These are phyloP conservation scores for Leptobrachium ailaonicum DNA, from an alignment of 2,113 vertebrate species.

Conservation along the genomic window DNA sequence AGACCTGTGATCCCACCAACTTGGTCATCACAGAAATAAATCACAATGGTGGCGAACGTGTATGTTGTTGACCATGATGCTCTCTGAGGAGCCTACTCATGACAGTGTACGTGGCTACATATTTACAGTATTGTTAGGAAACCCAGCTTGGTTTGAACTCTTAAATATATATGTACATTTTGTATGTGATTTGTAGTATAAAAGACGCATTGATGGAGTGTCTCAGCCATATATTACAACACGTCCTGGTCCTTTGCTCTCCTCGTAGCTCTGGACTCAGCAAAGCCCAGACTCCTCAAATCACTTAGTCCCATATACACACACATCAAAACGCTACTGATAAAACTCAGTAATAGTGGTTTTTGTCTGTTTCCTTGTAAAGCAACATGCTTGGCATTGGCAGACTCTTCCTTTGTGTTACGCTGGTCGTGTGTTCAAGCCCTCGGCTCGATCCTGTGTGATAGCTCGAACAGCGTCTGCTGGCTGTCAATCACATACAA, in stretches of 20 bases:
- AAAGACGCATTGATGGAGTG: background rate
- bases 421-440: constrained; percentile 57
- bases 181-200: background rate
- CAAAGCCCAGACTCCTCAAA: background rate
- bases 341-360: constrained; percentile 77
- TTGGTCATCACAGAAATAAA: background rate
- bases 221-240: background rate
- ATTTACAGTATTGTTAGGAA: background rate
- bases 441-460: constrained; percentile 91
- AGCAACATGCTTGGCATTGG: constrained; percentile 64
- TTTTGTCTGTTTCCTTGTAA: constrained; percentile 52
- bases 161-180: background rate
- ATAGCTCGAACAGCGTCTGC: constrained; percentile 93
- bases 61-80: background rate
- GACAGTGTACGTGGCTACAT: background rate
- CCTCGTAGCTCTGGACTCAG: too few relatives aligned
- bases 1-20: background rate
- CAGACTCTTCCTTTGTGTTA: constrained; percentile 60
- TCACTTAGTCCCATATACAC: background rate
- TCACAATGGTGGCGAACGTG: background rate
- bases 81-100: background rate
- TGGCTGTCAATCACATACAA: constrained; percentile 95
- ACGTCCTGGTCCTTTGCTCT: background rate
- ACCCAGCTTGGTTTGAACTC: background rate
- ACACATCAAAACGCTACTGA: constrained; percentile 59